Evolutionary conservation across 2,113 vertebrate genomes (phyloP), one percentile per base, ranked within the genome.

Genomic region (Pelvicachromis taeniatus): DNA sequence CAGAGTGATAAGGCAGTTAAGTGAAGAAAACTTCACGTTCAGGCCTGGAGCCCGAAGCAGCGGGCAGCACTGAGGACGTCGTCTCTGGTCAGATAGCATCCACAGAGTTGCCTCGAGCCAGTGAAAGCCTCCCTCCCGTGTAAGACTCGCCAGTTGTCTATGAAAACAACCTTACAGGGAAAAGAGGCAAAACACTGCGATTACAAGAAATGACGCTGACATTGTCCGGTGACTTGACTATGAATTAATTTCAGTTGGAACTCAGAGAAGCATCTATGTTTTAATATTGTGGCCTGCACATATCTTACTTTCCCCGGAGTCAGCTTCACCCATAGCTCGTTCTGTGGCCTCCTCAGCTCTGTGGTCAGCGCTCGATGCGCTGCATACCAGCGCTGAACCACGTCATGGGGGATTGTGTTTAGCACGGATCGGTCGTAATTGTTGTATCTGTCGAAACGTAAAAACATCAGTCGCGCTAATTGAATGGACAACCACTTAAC

Each of bases 311-410:
- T 98, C 40, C 98, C 98, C 0, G 98, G 98, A 77, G 96, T 97
- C 83, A 99, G 95, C 93, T 99, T 99, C 86, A 99, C 96, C 98
- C 98, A 99, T 11, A 99, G 95, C 81, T 99, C 97, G 4, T 98
- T 99, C 78, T 98, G 95, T 0, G 97, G 97, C 7, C 91, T 95
- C 92, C 97, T 94, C 23, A 99, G 95, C 85, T 98, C 97, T 1
- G 92, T 4, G 7, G 97, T 98, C 88, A 99, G 93, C 6, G 96
- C 93, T 21, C 97, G 96, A 85, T 99, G 98, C 0, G 97, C 98
- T 1, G 6, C 78, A 5, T 99, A 99, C 98, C 98, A 99, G 81
- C 90, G 95, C 68, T 95, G 96, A 35, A 98, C 96, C 1, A 96
- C 82, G 1, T 97, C 96, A 2, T 98, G 96, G 2, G 97, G 96